Conservation (phyloP, 2,888 invertebrate genomes). For the Poecilus cupreus region DNA sequence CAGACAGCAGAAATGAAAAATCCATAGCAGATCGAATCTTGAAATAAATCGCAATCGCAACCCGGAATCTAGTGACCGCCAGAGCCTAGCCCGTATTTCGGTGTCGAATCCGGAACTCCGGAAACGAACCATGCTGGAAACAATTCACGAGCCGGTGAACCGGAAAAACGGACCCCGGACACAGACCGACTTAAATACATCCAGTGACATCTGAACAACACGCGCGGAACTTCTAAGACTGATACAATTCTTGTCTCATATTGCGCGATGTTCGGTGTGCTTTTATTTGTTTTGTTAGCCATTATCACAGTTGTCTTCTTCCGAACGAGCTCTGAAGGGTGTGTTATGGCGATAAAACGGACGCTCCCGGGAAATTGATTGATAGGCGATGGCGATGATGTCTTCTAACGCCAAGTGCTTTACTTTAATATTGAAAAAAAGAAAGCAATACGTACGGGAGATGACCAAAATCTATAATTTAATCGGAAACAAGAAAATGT, state of each 20-base stretch:
- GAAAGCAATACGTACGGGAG: too few species aligned
- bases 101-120: constrained; percentile 44
- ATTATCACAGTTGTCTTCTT: constrained; percentile 32
- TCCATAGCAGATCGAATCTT: constrained; percentile 9
- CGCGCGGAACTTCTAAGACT: background rate
- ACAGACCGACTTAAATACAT: constrained; percentile 34
- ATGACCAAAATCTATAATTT: too few species aligned
- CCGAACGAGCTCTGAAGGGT: background rate
- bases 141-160: constrained; percentile 50
- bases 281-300: constrained; percentile 30
- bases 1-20: constrained; percentile 31
- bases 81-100: constrained; percentile 23
- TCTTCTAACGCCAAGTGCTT: too few species aligned
- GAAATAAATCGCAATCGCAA: constrained; percentile 3
- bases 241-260: constrained; percentile 9
- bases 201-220: constrained; percentile 1
- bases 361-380: background rate
- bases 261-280: background rate
- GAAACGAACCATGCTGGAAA: constrained; percentile 52
- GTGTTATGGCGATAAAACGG: background rate
- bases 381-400: too few species aligned
- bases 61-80: background rate
- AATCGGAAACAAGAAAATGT: too few species aligned
- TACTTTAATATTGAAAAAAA: too few species aligned
- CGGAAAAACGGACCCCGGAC: constrained; percentile 36